Evolutionary conservation across 1,140 invertebrate species (phyloP).

Genomic region (Acromyrmex echinatior): DNA sequence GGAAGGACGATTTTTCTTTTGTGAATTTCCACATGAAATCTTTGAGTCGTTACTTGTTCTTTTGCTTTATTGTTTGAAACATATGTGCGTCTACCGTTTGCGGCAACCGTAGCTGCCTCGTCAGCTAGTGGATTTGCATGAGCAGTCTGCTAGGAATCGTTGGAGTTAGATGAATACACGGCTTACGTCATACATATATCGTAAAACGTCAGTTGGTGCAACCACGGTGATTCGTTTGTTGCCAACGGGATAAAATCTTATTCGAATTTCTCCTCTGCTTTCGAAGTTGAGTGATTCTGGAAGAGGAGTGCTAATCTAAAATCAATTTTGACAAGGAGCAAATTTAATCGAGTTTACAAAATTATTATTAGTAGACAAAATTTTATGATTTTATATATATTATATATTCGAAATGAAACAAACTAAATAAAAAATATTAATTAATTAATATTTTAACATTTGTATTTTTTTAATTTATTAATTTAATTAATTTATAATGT

Average conservation of each 20-base stretch:
- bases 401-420: neutral
- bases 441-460: neutral
- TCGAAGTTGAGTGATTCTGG: neutral
- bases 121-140: conserved; percentile 62
- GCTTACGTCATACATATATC: conserved; percentile 53
- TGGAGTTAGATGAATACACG: conserved; percentile 57
- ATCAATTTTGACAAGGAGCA: neutral
- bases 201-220: conserved; percentile 60
- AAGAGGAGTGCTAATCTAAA: neutral
- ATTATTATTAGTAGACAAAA: neutral
- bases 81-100: conserved; percentile 46
- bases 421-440: neutral
- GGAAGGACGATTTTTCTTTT: neutral
- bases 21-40: conserved; percentile 24
- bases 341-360: neutral
- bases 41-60: conserved; percentile 26
- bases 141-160: conserved; percentile 59
- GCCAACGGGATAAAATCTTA: conserved; percentile 36
- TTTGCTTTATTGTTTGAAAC: conserved; percentile 47
- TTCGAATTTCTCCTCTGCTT: neutral
- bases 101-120: conserved; percentile 46
- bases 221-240: conserved; percentile 48
- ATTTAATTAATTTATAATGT: neutral
- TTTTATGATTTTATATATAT: neutral
- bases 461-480: neutral